phyloP scores from a whole-genome alignment of 2,113 vertebrate genomes.

The Hipposideros armiger region DNA sequence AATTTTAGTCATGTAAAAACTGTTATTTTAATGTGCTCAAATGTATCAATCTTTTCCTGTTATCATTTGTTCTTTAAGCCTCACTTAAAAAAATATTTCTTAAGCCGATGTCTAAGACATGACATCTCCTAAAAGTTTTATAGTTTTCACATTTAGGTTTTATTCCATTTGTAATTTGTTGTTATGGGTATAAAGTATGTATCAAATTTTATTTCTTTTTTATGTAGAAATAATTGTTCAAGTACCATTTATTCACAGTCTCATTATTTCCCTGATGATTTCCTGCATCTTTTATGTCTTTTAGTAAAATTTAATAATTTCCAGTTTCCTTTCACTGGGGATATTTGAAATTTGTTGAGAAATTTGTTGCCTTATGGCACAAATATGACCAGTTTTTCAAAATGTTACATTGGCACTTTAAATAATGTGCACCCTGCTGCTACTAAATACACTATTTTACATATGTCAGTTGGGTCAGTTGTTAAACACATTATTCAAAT shows the following conservation, averaged over 20 bases:
- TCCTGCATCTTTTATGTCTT: not conserved
- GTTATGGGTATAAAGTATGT: not conserved
- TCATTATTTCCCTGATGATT: not conserved
- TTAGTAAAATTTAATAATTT: not conserved
- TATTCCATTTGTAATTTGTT: not conserved
- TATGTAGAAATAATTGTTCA: not conserved
- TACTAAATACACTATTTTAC: not conserved
- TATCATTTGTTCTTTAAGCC: not conserved
- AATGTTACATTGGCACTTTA: not conserved
- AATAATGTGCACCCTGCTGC: not conserved
- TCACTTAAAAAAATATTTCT: slow-evolving; percentile 1
- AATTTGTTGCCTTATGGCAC: not conserved
- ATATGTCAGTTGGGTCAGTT: not conserved
- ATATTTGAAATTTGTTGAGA: not conserved
- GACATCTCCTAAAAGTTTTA: not conserved
- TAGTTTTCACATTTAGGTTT: slow-evolving; percentile 14
- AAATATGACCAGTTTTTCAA: not conserved
- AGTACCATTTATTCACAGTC: not conserved
- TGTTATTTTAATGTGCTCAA: slow-evolving; percentile 16
- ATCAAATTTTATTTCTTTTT: not conserved
- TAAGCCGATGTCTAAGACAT: not conserved
- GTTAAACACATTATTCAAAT: not conserved
- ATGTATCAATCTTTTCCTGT: not conserved
- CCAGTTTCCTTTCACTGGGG: not conserved
- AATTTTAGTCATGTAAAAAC: not conserved